A percentile compares a stretch with the other conserved stretches of the same genome.
These are phyloP conservation scores for Tribolium castaneum DNA, from an alignment of 1,140 invertebrate genomes.

Conservation along the genomic window DNA sequence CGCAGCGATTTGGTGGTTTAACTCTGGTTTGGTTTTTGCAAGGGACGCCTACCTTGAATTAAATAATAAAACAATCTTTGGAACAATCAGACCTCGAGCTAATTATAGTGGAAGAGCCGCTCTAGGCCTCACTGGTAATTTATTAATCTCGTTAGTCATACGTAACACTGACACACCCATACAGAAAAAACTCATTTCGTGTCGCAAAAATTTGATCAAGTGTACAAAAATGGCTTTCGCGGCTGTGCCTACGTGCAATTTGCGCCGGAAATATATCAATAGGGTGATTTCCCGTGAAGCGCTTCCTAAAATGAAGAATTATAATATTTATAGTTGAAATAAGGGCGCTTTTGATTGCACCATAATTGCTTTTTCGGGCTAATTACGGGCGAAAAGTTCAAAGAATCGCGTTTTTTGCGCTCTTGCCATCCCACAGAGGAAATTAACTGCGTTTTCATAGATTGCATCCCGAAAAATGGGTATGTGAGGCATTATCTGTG, in stretches of 20 bases:
- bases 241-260: conserved; percentile 1
- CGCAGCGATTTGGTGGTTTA: not conserved
- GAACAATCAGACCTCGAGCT: not conserved
- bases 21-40: not conserved
- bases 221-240: conserved; percentile 7
- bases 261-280: not conserved
- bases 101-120: not conserved
- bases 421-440: not conserved
- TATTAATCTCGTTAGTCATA: not conserved
- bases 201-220: not conserved
- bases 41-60: not conserved
- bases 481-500: not conserved
- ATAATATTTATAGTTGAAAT: not conserved
- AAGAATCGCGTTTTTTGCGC: not conserved
- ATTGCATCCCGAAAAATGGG: not conserved
- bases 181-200: too few species aligned
- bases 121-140: not conserved
- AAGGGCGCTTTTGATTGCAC: not conserved
- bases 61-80: not conserved
- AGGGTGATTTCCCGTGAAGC: conserved; percentile 1
- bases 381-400: not conserved
- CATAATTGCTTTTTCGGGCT: not conserved
- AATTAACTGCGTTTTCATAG: not conserved
- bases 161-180: not conserved
- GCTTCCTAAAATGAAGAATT: not conserved